These are phyloP conservation scores for Tridacna crocea DNA, from an alignment of 2,888 invertebrate genomes.

Conservation along the genomic window DNA sequence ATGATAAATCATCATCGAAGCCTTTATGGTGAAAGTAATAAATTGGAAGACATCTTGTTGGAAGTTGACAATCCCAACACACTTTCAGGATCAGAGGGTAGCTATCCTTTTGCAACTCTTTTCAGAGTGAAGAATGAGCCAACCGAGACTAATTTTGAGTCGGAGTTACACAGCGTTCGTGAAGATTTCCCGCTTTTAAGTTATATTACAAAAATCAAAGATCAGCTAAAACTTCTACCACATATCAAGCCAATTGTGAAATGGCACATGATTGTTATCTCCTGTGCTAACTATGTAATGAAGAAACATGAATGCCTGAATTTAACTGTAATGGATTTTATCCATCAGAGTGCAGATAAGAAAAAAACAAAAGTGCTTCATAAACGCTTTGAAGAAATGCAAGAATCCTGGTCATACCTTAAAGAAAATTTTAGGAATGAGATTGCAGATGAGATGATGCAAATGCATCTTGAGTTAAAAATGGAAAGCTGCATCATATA, in stretches of 20 bases:
- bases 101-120: conserved; percentile 1
- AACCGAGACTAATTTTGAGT: conserved; percentile 28
- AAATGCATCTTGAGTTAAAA: conserved; percentile 32
- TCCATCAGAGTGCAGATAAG: conserved; percentile 11
- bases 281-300: conserved; percentile 56
- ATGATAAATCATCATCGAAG: not conserved
- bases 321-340: conserved; percentile 47
- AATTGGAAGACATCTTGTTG: not conserved
- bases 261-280: conserved; percentile 59
- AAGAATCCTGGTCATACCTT: conserved; percentile 27
- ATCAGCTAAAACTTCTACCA: conserved; percentile 38
- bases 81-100: no score
- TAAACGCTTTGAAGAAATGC: conserved; percentile 21
- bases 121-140: conserved; percentile 35
- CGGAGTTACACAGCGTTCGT: conserved; percentile 26
- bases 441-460: not conserved
- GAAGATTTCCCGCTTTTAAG: conserved; percentile 39
- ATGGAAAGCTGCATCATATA: conserved; percentile 55
- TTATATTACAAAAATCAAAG: conserved; percentile 30
- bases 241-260: conserved; percentile 52
- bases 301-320: conserved; percentile 55
- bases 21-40: not conserved
- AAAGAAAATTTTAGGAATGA: not conserved
- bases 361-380: not conserved
- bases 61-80: not conserved